Conservation (phyloP, 1,140 invertebrate species). For the honey bee (Apis mellifera) region Amel_HAv3.1 CM009934.2:3690001-3690500, state of each 20-base stretch:
- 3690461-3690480: constrained; percentile 1
- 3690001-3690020: background rate
- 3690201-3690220: background rate
- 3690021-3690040: constrained; percentile 9
- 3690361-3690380: constrained; percentile 16
- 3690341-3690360: constrained; percentile 11
- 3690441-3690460: background rate
- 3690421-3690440: constrained; percentile 5
- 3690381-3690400: background rate
- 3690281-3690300: constrained; percentile 79
- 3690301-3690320: constrained; percentile 34
- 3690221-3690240: constrained; percentile 33
- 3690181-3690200: constrained; percentile 46
- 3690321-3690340: constrained; percentile 13
- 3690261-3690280: constrained; percentile 65
- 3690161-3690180: constrained; percentile 42
- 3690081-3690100: constrained; percentile 30
- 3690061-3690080: constrained; percentile 17
- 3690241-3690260: constrained; percentile 72
- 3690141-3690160: constrained; percentile 70
- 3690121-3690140: constrained; percentile 76
- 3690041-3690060: constrained; percentile 6
- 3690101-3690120: constrained; percentile 59
- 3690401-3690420: background rate
- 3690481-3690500: constrained; percentile 2